Evolutionary conservation across 2,888 invertebrate genomes (phyloP), one percentile per base, ranked within the genome.

Genomic region (Troilus luridus): DNA sequence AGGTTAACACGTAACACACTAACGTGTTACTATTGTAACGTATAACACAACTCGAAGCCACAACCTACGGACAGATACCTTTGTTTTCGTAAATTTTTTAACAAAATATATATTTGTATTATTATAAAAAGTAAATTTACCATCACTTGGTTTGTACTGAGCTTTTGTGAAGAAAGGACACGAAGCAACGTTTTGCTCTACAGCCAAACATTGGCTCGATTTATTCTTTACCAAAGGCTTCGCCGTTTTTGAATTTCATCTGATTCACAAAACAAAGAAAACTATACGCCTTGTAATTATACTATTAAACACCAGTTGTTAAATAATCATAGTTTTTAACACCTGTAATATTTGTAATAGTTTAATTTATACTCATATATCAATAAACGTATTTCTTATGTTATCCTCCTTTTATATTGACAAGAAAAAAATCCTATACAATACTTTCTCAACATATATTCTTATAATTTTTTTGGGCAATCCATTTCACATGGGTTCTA

Each of bases 181-280:
- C n/a, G 85, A 85, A 58, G 85, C 56, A n/a, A 54, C 56, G n/a
- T n/a, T 85, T 58, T 85, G 85, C 56, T 85, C 56, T 17, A 14
- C 8, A 56, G 56, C 56, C 85, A 56, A 12, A n/a, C 56, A 56
- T 58, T 85, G 85, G 56, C 56, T 85, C 27, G 72, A 14, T 7
- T 17, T 41, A 77, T 9, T 77, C 72, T 41, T 77, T 27, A 77
- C 72, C 2, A 41, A 77, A 41, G 72, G 72, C 41, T 77, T 77
- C 27, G 72, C 72, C 72, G 72, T 77, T 77, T 77, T 77, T 17
- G 72, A 77, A 41, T 41, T 77, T 27, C 72, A 72, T 72, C 72
- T 27, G 72, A 72, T 14, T 72, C 19, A 19, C 27, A 77, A 41
- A 0, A 77, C 14, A 41, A 77, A 77, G 17, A 77, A 41, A 77